Evolutionary conservation across 1,140 invertebrate genomes (phyloP), one percentile per base, ranked within the genome.

Genomic region (Sinonovacula constricta): DNA sequence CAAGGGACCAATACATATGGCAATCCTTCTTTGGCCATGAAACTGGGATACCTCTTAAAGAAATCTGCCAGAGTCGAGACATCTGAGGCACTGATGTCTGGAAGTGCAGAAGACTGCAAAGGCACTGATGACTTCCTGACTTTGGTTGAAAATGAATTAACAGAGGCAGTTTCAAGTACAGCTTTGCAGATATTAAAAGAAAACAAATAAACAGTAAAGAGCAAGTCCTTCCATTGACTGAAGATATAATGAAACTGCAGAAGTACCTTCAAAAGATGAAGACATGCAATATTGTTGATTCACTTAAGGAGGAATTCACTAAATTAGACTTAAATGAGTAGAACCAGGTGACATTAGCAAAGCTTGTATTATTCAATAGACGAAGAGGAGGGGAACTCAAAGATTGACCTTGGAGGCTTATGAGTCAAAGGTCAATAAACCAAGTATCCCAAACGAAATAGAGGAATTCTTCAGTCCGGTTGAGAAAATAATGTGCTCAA

Each of bases 281-380:
- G 10, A 24, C 7, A 14, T 57, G 24, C 24, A 54, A 77, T 57
- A 22, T 60, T 80, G 7, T 71, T 80, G 49, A 56, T 15, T 15
- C 51, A 63, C 45, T 59, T 83, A 30, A 66, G 80, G 45, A 74
- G 77, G 49, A 72, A 67, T 33, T 33, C 57, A 53, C 45, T 56
- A 70, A 77, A 57, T 67, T 33, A 26, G 62, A 34, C 5, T 80
- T 34, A 4, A 34, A 72, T 56, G 28, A 56, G n/a, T 45, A 72
- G 22, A 74, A 71, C 53, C 26, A 83, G 36, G 56, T 75, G 0
- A 75, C 74, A 31, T 49, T 82, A 39, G 63, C 70, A 53, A 45
- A 56, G 15, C 39, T 82, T 7, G 80, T 84, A 15, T 24, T 84
- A 26, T 84, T 84, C 62, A 82, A 84, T 31, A 72, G 78, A 69